These are phyloP conservation scores for Chionodraco myersi DNA, from an alignment of 2,113 vertebrate genomes.

Conservation along the genomic window DNA sequence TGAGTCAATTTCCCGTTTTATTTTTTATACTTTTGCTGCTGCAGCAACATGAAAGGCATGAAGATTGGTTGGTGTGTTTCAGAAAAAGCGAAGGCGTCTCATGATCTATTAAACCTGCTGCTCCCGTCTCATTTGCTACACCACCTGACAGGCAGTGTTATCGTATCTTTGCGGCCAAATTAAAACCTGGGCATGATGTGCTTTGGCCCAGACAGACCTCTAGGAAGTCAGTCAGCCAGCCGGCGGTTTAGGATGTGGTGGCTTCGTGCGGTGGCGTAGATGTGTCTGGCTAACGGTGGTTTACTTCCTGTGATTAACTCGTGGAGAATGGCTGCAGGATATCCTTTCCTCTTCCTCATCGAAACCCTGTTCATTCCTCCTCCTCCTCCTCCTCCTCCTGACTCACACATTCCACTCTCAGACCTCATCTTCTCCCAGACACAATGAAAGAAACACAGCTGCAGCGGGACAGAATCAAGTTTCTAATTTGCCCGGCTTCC, in stretches of 20 bases:
- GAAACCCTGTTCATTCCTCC: conserved; percentile 45
- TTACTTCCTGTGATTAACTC: conserved; percentile 79
- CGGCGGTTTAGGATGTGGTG: conserved; percentile 68
- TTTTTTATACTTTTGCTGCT: no score
- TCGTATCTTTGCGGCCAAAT: conserved; percentile 4
- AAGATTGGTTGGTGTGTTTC: background rate
- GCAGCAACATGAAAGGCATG: background rate
- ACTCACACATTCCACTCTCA: conserved; percentile 79
- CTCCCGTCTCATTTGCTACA: conserved; percentile 25
- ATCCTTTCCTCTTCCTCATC: conserved; percentile 66
- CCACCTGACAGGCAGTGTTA: conserved; percentile 6
- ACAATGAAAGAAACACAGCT: conserved; percentile 24
- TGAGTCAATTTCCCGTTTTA: no score
- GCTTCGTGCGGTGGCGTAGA: conserved; percentile 38
- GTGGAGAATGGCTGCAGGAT: conserved; percentile 75
- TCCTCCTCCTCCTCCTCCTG: conserved; percentile 59
- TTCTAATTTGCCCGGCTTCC: conserved; percentile 41
- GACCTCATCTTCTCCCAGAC: conserved; percentile 58
- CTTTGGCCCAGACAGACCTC: conserved; percentile 31
- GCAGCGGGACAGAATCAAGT: conserved; percentile 25
- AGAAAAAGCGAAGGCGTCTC: conserved; percentile 1
- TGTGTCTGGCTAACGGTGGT: conserved; percentile 61
- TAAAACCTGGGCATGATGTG: conserved; percentile 17
- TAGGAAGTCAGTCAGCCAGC: conserved; percentile 65
- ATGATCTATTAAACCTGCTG: background rate